Percentiles rank a stretch among this genome's conserved stretches.
phyloP scores from a whole-genome alignment of 2,888 invertebrate genomes.

The Vanessa cardui region DNA sequence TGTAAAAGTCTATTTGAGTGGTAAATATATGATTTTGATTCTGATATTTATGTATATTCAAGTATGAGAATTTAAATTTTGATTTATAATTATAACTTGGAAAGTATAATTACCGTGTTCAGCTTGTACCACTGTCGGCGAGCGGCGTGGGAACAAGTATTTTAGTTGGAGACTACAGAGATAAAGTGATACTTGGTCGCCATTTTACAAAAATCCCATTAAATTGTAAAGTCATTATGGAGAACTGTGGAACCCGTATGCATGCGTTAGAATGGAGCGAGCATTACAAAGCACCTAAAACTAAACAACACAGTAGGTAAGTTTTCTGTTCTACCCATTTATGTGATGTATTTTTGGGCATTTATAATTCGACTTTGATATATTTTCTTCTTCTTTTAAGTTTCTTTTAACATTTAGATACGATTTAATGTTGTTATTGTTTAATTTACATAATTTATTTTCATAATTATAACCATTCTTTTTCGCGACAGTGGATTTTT shows the following conservation, averaged over 20 bases:
- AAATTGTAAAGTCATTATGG: conserved; percentile 69
- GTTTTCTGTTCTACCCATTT: conserved; percentile 36
- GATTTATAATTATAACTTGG: neutral
- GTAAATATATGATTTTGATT: too few relatives aligned
- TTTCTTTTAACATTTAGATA: too few relatives aligned
- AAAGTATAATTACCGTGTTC: conserved; percentile 4
- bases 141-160: conserved; percentile 87
- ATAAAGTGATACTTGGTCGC: conserved; percentile 83
- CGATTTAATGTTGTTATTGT: too few relatives aligned
- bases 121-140: conserved; percentile 78
- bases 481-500: conserved; percentile 65
- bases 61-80: neutral
- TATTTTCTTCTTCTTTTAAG: neutral
- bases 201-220: conserved; percentile 83
- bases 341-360: neutral
- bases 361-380: neutral
- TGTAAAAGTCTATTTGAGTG: too few relatives aligned
- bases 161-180: conserved; percentile 82
- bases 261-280: conserved; percentile 81
- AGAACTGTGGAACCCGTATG: conserved; percentile 80
- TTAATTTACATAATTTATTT: neutral
- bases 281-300: conserved; percentile 70
- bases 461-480: conserved; percentile 39
- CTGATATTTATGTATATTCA: too few relatives aligned
- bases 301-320: conserved; percentile 59